Evolutionary conservation across 1,140 invertebrate genomes (phyloP), one percentile per base, ranked within the genome.

Genomic region (Drosophila pallidifrons): DNA sequence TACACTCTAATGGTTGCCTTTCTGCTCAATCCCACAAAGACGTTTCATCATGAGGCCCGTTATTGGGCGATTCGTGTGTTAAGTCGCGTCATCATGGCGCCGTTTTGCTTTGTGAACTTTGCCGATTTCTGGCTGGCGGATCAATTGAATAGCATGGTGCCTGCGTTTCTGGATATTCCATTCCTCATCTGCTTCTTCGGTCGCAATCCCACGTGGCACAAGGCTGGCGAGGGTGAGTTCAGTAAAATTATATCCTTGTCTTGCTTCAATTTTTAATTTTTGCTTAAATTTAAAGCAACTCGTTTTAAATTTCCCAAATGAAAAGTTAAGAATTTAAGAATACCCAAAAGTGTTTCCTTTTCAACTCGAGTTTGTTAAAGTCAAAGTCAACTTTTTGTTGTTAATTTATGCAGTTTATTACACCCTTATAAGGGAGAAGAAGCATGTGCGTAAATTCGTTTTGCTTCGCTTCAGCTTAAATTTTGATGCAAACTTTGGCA

Each of bases 111-210:
- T 89, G 99, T 99, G 1, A 96, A 97, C 55, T 99, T 99, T 94
- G 98, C 99, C 16, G 99, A 99, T 93, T 99, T 99, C 94, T 99
- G 99, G 99, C 94, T 99, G 76, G 99, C 98, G 11, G 99, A 99
- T 94, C 99, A 99, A 93, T 94, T 99, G 75, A 99, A 99, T 91
- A 99, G 98, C 79, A 94, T 99, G 58, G 96, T 96, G 0, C 96
- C 96, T 1, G 96, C 97, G 5, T 95, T 99, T 75, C 93, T 98
- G 6, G 99, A 99, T 93, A 96, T 99, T 79, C 97, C 99, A 74
- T 99, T 97, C 93, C 95, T 99, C 58, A 93, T 98, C 11, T 97
- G 96, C 63, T 97, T 97, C 90, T 98, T 97, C 72, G 92, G 95
- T 1, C 95, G 94, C 1, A 96, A 96, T 87, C 94, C 94, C 1